These are phyloP conservation scores for Micronisus gabar DNA, from an alignment of 2,113 vertebrate genomes.

Conservation along the genomic window DNA sequence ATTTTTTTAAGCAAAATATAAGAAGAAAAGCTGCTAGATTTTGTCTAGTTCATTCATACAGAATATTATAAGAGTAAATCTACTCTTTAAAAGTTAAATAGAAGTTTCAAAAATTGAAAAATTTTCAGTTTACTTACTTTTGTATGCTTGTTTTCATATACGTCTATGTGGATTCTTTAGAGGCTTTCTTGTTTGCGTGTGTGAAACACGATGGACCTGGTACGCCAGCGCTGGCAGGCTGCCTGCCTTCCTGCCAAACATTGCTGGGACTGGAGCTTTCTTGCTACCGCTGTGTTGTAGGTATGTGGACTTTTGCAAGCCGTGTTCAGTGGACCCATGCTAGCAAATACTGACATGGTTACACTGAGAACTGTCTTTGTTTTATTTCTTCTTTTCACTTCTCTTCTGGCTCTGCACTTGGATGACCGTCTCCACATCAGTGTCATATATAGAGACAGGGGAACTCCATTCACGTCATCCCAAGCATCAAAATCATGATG, in stretches of 20 bases:
- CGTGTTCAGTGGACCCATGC: background rate
- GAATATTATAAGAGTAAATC: background rate
- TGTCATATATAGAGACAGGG: background rate
- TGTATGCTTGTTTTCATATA: background rate
- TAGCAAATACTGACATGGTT: background rate
- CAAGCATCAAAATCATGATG: too few relatives aligned
- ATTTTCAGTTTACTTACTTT: background rate
- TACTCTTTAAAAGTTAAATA: background rate
- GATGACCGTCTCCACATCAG: too few relatives aligned
- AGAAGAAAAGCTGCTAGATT: background rate
- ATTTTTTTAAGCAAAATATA: background rate
- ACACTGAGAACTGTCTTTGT: background rate
- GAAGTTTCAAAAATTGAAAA: background rate
- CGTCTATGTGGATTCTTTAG: background rate
- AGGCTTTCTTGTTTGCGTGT: too few relatives aligned
- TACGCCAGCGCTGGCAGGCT: accelerated
- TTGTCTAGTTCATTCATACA: background rate
- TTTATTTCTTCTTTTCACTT: background rate
- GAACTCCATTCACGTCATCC: too few relatives aligned
- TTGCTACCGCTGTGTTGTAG: background rate
- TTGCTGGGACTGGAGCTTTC: background rate
- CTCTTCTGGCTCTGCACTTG: background rate
- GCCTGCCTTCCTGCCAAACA: accelerated
- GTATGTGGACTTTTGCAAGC: too few relatives aligned
- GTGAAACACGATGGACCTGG: background rate